Percentiles rank a stretch among this genome's conserved stretches.
Evolutionary conservation across 2,797 vertebrate genomes (phyloP).

Genomic region (Sebastes diploproa): DNA sequence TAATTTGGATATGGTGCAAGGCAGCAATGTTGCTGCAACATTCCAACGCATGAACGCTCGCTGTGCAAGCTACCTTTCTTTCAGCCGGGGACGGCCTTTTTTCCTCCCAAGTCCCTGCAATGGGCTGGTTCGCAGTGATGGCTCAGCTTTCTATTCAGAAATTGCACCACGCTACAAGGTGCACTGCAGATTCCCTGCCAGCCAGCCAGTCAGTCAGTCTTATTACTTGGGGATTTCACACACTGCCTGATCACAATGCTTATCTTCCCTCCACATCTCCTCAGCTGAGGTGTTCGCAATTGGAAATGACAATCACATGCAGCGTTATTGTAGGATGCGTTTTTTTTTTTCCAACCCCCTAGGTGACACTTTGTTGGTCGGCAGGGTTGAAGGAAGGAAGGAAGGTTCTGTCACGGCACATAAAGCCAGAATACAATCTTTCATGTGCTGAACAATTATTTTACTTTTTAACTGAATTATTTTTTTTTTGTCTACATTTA

Average conservation of each 20-base stretch:
- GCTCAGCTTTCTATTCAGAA: slow-evolving; percentile 80
- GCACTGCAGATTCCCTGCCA: slow-evolving; percentile 79
- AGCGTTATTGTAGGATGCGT: slow-evolving; percentile 52
- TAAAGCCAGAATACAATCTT: slow-evolving; percentile 20
- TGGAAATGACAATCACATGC: slow-evolving; percentile 74
- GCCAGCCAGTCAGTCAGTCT: slow-evolving; percentile 59
- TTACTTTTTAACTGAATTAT: neutral
- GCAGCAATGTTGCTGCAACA: slow-evolving; percentile 73
- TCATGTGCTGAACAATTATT: slow-evolving; percentile 8
- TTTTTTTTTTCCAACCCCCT: neutral
- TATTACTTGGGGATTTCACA: slow-evolving; percentile 77
- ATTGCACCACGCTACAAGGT: slow-evolving; percentile 76
- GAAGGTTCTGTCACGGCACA: slow-evolving; percentile 35
- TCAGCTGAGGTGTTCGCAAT: slow-evolving; percentile 68
- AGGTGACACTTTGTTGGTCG: slow-evolving; percentile 41
- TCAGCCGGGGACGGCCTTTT: slow-evolving; percentile 58
- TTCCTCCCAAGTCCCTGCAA: slow-evolving; percentile 70
- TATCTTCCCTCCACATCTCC: slow-evolving; percentile 72
- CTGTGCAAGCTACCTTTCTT: slow-evolving; percentile 71
- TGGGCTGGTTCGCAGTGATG: slow-evolving; percentile 76
- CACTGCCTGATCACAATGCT: slow-evolving; percentile 72
- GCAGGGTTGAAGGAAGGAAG: slow-evolving; percentile 33
- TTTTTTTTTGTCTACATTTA: neutral
- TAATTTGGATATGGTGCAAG: slow-evolving; percentile 73
- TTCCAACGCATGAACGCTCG: slow-evolving; percentile 62